Base-by-base conservation (phyloP, 2,113 vertebrate genomes). In the Felis catus region DNA sequence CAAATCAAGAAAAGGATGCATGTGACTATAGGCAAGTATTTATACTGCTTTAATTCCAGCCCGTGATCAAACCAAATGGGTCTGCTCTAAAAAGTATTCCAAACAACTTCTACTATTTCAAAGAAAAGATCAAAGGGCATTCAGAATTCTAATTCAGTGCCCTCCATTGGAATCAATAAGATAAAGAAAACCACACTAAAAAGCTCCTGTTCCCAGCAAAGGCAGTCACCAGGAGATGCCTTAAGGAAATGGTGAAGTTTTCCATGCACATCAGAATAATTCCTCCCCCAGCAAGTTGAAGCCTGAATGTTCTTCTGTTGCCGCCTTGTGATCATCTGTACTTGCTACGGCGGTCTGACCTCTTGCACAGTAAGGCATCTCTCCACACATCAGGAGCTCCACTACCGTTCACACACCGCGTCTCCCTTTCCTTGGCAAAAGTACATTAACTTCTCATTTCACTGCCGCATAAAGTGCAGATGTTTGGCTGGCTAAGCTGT, bases 1-100 rank as follows among this genome's bases (percentile, higher is more conserved):
- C 91, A 91, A 97, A 92, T 91, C 91, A 94, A 74, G 91, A 36
- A 29, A 94, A 73, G 71, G 82, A 73, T 65, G 45, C 55, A 2
- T 27, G 29, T 82, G 53, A 86, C 95, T 74, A 14, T 0, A 68
- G 78, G 71, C 78, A 93, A 86, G 78, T 55, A 53, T 48, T 66
- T 45, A 79, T 11, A 29, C 58, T 33, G 7, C 87, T 89, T 94
- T 94, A 89, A 85, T 89, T 85, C 73, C 61, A 83, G 82, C 15
- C 41, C 78, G 15, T 51, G 39, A 83, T 70, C 78, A 89, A 84
- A 95, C 73, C 78, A 76, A 94, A 53, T 15, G 70, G 58, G 39
- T 80, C 39, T 81, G 53, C 58, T 92, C 74, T 55, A 66, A 78
- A 87, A 81, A 79, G 31, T 25, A 83, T 73, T 27, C 51, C 73